A percentile compares a stretch with the other conserved stretches of the same genome.
These are phyloP conservation scores for Merops nubicus DNA, from an alignment of 2,113 vertebrate species.

Conservation along the genomic window DNA sequence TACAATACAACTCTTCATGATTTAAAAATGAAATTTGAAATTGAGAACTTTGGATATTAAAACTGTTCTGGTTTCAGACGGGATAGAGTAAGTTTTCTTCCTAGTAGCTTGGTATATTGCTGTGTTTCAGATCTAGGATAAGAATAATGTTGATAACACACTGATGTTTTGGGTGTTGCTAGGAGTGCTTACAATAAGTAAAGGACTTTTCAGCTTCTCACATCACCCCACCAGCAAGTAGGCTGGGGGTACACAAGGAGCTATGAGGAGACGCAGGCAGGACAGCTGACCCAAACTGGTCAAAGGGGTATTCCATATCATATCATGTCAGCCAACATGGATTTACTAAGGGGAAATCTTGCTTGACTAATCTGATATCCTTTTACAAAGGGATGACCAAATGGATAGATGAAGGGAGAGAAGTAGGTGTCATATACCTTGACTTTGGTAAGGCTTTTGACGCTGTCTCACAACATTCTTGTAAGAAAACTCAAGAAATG, in stretches of 20 bases:
- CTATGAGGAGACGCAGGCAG: neutral
- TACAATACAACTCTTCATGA: neutral
- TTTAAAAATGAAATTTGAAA: neutral
- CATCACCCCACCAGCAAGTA: neutral
- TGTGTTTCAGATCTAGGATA: neutral
- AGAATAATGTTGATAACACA: neutral
- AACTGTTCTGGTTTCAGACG: neutral
- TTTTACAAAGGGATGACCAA: too few species aligned
- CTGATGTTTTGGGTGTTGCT: neutral
- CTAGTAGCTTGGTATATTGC: neutral
- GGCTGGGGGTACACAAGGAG: too few species aligned
- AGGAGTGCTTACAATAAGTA: neutral
- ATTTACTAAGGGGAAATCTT: neutral
- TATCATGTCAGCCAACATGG: too few species aligned
- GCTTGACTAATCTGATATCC: too few species aligned
- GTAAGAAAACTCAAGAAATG: too few species aligned
- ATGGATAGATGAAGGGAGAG: too few species aligned
- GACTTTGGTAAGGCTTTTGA: too few species aligned
- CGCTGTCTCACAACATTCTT: too few species aligned
- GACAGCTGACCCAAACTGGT: neutral
- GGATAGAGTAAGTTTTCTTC: neutral
- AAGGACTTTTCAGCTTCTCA: neutral
- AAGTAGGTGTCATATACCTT: too few species aligned
- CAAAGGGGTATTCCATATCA: neutral
- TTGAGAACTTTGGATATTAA: neutral